Evolutionary conservation across 2,888 invertebrate genomes (phyloP), one percentile per base, ranked within the genome.

Genomic region (Deladenus siricidicola): DNA sequence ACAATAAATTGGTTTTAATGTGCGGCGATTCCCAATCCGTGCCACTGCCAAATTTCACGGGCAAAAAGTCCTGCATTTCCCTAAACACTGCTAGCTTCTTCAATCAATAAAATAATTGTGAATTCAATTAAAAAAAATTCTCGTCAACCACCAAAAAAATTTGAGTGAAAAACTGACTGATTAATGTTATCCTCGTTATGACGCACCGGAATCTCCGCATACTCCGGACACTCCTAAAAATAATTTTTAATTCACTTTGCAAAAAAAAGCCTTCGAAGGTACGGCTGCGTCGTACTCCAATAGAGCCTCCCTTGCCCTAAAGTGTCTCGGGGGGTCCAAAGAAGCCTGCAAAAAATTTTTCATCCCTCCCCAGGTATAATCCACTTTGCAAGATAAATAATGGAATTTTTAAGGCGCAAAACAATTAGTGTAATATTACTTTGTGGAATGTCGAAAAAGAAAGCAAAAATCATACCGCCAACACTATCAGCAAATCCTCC

Each of bases 181-280:
- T 98, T 98, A 47, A 89, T 84, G 63, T 87, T 82, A 79, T 99
- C 96, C 81, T 98, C 98, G 79, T 98, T 98, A 80, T 99, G 98
- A 55, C 98, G 84, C 1, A 99, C 96, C 0, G 98, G 98, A 67
- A 98, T 84, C 71, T 93, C 88, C 60, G 87, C 86, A 78, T 92
- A 85, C 72, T 99, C 98, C 69, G 89, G 85, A 1, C 88, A 86
- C 79, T 90, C 87, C 82, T 83, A 70, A 42, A 76, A 23, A 49
- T 1, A 52, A 23, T 21, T 29, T 39, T 62, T 42, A 0, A n/a
- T 55, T 6, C 21, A n/a, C 14, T 56, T 10, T 8, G 8, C 56
- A n/a, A n/a, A n/a, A n/a, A n/a, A n/a, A n/a, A n/a, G n/a, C n/a
- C n/a, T n/a, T n/a, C n/a, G n/a, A n/a, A n/a, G n/a, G n/a, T n/a